phyloP scores from a whole-genome alignment of 2,113 vertebrate species.

The Pagrus major region DNA sequence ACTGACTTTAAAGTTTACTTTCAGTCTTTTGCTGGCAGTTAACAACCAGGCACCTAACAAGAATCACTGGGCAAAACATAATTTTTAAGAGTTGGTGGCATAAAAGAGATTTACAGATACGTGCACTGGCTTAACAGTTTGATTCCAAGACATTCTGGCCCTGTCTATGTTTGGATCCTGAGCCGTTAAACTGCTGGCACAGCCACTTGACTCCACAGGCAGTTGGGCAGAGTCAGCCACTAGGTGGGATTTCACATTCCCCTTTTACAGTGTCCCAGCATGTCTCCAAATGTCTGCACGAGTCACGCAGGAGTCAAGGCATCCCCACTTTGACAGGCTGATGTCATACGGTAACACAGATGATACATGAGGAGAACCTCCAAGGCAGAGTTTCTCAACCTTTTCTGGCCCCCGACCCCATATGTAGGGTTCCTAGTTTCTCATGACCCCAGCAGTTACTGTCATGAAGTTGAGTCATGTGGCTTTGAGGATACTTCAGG shows the following conservation, averaged over 20 bases:
- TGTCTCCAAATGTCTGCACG: slow-evolving; percentile 61
- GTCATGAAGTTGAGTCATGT: slow-evolving; percentile 12
- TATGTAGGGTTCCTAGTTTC: slow-evolving; percentile 17
- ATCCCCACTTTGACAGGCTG: slow-evolving; percentile 43
- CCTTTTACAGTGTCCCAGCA: slow-evolving; percentile 68
- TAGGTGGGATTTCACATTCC: slow-evolving; percentile 81
- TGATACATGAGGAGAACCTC: slow-evolving; percentile 49
- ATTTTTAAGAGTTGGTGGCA: slow-evolving; percentile 4
- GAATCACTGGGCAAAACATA: background rate
- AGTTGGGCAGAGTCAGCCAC: slow-evolving; percentile 61
- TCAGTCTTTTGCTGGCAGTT: background rate
- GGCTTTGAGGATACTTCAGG: background rate
- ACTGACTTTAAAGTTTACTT: background rate
- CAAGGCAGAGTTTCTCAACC: slow-evolving; percentile 21
- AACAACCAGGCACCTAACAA: background rate
- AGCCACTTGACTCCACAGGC: slow-evolving; percentile 62
- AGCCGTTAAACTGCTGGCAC: slow-evolving; percentile 62
- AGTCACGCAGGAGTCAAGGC: slow-evolving; percentile 40
- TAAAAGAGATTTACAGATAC: slow-evolving; percentile 36
- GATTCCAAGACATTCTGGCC: slow-evolving; percentile 43
- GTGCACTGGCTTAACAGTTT: slow-evolving; percentile 25
- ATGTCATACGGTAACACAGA: slow-evolving; percentile 50
- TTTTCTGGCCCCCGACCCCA: slow-evolving; percentile 30
- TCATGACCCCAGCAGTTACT: background rate
- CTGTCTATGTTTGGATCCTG: slow-evolving; percentile 70